These are phyloP conservation scores for Helogale parvula DNA, from an alignment of 2,113 vertebrate species.

Conservation along the genomic window DNA sequence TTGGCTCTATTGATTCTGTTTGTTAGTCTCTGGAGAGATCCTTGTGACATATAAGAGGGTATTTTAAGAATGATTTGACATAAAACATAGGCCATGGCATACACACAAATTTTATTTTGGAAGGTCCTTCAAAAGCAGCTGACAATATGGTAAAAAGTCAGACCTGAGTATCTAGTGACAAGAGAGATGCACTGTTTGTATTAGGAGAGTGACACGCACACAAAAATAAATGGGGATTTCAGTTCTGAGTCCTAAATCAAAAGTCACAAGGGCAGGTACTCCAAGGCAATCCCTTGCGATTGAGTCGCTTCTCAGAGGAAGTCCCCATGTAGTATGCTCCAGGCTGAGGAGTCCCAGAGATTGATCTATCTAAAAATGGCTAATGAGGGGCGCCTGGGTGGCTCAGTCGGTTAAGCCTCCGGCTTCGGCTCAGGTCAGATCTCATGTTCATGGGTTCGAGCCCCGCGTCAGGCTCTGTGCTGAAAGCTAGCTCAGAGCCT, in stretches of 20 bases:
- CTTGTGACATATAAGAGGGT: not conserved
- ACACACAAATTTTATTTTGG: conserved; percentile 28
- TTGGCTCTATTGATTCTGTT: not conserved
- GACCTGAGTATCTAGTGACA: not conserved
- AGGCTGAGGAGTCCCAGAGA: not conserved
- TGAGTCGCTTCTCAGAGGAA: conserved; percentile 29
- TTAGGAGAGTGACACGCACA: not conserved
- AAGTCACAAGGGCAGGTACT: conserved; percentile 36
- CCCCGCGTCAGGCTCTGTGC: no score
- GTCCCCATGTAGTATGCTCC: not conserved
- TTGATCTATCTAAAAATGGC: conserved; percentile 17
- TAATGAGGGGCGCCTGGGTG: no score
- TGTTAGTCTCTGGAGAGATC: not conserved
- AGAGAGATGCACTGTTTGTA: not conserved
- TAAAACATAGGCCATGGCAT: not conserved
- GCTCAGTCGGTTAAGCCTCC: no score
- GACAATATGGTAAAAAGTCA: conserved; percentile 28
- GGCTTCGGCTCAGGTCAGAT: no score
- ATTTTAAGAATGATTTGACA: not conserved
- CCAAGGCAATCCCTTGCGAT: not conserved
- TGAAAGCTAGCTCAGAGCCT: no score
- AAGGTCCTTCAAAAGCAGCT: conserved; percentile 20
- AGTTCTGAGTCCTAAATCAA: conserved; percentile 59
- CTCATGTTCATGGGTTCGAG: no score
- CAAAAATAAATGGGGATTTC: not conserved